Percentiles rank a stretch among this genome's conserved stretches.
Conservation (phyloP, 2,113 vertebrate genomes). For the Tragulus kanchil region DNA sequence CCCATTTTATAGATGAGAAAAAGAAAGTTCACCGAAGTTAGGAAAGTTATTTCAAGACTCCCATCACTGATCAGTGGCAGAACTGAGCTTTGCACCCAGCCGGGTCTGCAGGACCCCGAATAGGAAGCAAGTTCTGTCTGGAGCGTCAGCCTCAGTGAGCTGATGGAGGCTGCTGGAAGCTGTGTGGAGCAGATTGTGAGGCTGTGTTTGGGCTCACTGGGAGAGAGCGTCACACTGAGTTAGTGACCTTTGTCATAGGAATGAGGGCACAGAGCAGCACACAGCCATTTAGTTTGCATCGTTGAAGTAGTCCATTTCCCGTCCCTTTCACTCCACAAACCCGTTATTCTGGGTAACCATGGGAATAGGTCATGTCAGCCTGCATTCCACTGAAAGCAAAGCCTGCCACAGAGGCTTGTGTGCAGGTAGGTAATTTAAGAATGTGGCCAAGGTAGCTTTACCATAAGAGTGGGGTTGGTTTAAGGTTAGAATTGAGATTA, state of each 20-base stretch:
- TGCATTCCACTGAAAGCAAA: not conserved
- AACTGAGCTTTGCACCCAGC: not conserved
- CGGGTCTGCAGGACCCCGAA: not conserved
- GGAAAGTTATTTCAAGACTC: not conserved
- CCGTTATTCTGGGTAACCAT: not conserved
- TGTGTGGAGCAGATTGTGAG: no score
- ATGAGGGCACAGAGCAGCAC: not conserved
- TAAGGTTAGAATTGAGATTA: no score
- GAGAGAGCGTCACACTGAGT: not conserved
- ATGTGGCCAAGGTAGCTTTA: not conserved
- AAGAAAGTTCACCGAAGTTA: not conserved
- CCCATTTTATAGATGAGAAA: not conserved
- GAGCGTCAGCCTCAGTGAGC: not conserved
- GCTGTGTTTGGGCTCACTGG: not conserved
- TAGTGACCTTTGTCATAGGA: not conserved
- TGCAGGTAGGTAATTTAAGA: not conserved
- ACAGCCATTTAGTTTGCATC: not conserved
- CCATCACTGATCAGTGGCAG: not conserved
- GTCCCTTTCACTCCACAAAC: not conserved
- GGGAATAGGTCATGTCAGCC: not conserved
- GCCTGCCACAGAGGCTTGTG: not conserved
- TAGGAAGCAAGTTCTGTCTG: not conserved
- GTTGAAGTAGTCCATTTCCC: not conserved
- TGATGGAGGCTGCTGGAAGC: not conserved
- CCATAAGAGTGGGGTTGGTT: no score